Evolutionary conservation across 2,113 vertebrate species (phyloP).

Genomic region (Meleagris gallopavo): DNA sequence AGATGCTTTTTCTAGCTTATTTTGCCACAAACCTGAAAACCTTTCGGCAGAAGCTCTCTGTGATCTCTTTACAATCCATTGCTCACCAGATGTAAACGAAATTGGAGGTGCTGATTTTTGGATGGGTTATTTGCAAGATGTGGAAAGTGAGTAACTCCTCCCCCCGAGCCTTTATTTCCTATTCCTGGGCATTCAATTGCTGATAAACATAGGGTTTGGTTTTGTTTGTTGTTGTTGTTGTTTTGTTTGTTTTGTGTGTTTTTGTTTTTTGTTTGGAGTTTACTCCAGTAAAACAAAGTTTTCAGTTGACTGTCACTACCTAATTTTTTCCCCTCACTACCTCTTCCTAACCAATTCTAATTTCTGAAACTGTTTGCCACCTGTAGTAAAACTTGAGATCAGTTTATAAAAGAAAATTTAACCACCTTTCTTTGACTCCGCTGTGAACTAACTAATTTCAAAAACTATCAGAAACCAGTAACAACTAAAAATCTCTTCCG

Average conservation of each 20-base stretch:
- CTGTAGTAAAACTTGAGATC: not conserved
- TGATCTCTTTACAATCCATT: constrained; percentile 80
- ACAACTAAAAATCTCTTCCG: not conserved
- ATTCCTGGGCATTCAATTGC: not conserved
- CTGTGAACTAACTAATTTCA: not conserved
- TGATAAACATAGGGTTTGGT: not conserved
- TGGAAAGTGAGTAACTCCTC: constrained; percentile 83
- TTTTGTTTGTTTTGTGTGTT: too few relatives aligned
- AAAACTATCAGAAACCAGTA: not conserved
- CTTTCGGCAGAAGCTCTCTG: constrained; percentile 81
- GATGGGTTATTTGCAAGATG: constrained; percentile 86
- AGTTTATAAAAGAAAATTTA: not conserved
- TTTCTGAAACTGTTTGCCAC: not conserved
- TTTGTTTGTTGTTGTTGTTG: too few relatives aligned
- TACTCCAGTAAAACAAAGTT: not conserved
- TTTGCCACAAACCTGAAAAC: constrained; percentile 80
- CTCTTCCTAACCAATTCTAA: not conserved
- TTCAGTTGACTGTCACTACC: not conserved
- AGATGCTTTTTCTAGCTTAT: constrained; percentile 79
- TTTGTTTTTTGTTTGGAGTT: not conserved
- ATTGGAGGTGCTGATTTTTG: constrained; percentile 79
- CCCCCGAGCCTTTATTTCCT: not conserved
- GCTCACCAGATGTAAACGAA: constrained; percentile 71
- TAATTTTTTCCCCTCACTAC: not conserved
- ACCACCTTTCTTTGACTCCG: not conserved